Evolutionary conservation across 2,797 vertebrate species (phyloP).

Genomic region (Smutsia temminckii): DNA sequence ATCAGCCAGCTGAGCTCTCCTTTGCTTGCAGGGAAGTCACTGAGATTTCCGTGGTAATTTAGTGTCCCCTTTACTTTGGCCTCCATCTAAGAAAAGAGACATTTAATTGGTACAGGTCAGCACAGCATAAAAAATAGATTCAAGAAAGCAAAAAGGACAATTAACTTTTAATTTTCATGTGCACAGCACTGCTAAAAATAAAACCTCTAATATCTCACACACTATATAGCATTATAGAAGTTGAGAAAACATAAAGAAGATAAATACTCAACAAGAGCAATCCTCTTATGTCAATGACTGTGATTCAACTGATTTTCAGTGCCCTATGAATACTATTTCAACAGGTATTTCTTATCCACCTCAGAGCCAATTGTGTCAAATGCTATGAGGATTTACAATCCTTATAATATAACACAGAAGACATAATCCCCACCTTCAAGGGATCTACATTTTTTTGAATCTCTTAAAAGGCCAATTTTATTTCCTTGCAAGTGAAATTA

Average conservation of each 20-base stretch:
- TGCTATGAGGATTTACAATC: background rate
- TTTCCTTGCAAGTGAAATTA: conserved; percentile 37
- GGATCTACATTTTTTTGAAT: background rate
- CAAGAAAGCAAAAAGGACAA: conserved; percentile 37
- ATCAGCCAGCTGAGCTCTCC: conserved; percentile 85
- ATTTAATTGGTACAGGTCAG: conserved; percentile 41
- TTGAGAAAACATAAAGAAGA: background rate
- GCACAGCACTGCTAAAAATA: background rate
- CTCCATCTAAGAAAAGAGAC: conserved; percentile 91
- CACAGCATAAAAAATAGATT: conserved; percentile 3
- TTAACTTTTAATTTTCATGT: background rate
- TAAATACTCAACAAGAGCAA: background rate
- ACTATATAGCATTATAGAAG: background rate
- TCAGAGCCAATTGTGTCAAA: background rate
- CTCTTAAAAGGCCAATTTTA: conserved; percentile 6
- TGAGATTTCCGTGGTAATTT: conserved; percentile 95
- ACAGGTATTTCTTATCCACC: background rate
- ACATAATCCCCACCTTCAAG: background rate
- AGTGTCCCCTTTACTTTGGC: conserved; percentile 94
- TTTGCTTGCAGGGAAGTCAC: conserved; percentile 88
- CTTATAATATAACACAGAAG: background rate
- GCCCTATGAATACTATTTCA: background rate
- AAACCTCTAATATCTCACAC: background rate
- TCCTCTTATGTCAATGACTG: background rate
- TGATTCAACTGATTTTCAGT: background rate